Evolutionary conservation across 2,797 vertebrate species (phyloP), one percentile per base, ranked within the genome.

Genomic region (Periparus ater): DNA sequence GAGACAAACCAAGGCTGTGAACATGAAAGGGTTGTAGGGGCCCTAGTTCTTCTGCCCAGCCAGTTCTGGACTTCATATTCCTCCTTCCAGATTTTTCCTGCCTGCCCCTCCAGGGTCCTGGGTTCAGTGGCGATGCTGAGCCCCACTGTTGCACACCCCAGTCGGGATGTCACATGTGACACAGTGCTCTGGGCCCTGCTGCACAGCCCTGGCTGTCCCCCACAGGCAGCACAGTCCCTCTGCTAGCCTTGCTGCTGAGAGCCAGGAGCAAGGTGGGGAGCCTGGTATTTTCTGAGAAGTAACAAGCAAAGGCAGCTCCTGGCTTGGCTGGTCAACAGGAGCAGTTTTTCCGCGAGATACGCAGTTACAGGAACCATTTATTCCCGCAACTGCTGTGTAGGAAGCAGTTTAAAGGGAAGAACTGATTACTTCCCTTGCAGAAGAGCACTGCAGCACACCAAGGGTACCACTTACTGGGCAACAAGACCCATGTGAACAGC

Each of bases 341-440:
- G 61, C 45, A 36, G 7, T 62, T 95, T 51, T 61, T 71, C 76
- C 40, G 26, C 70, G 44, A 79, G 79, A 75, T 74, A 85, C 71
- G 25, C 38, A 34, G 32, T 42, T 21, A 45, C 23, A 66, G 44
- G 76, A 94, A 54, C 45, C 7, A 11, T 71, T 82, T 87, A 36
- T 73, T 92, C 22, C 51, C 0, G 0, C 21, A 70, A 40, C 40
- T 76, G 36, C 45, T 70, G 22, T 55, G 57, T 2, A 1, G 74
- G 65, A 94, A 79, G 2, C 38, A 40, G 3, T 60, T 73, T 73
- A 57, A 95, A 96, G 65, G 77, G 60, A 73, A 93, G 66, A 86
- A 32, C 82, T 61, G 68, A 85, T 60, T 40, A 77, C 79, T 75
- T 58, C 38, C 10, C 17, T 70, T 47, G 65, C 75, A 87, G 75